Percentiles rank a stretch among this genome's conserved stretches.
These are phyloP conservation scores for Marmota flaviventris DNA, from an alignment of 2,113 vertebrate genomes.

Conservation along the genomic window DNA sequence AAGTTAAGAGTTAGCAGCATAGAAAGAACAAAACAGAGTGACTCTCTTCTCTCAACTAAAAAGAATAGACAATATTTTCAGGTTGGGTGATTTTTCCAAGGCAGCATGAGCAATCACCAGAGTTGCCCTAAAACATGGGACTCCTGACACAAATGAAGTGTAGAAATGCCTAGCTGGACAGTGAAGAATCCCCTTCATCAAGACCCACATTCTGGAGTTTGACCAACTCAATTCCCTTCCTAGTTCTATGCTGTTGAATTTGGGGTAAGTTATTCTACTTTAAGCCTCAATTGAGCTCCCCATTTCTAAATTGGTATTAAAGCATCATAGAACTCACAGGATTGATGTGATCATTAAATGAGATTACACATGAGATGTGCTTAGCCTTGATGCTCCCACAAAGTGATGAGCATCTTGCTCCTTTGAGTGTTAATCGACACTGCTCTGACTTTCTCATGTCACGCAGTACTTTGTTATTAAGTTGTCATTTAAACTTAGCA, in stretches of 20 bases:
- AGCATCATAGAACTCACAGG: not conserved
- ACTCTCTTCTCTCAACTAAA: not conserved
- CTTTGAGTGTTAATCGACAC: not conserved
- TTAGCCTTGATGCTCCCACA: not conserved
- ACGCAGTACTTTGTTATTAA: not conserved
- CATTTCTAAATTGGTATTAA: not conserved
- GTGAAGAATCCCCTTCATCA: not conserved
- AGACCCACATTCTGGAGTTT: not conserved
- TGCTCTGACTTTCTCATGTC: not conserved
- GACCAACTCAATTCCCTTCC: not conserved
- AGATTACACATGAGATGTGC: not conserved
- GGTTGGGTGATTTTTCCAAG: not conserved
- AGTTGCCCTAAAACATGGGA: not conserved
- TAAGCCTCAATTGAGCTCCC: not conserved
- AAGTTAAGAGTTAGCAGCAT: slow-evolving; percentile 66
- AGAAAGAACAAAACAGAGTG: slow-evolving; percentile 49
- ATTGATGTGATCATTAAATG: not conserved
- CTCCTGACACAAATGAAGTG: not conserved
- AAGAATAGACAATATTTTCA: not conserved
- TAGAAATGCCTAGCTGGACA: not conserved
- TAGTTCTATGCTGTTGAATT: not conserved
- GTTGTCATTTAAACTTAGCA: not conserved
- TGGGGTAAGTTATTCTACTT: not conserved
- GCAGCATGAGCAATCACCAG: not conserved
- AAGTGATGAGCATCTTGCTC: not conserved